phyloP scores from a whole-genome alignment of 2,888 invertebrate species.

The Branchellion lobata region DNA sequence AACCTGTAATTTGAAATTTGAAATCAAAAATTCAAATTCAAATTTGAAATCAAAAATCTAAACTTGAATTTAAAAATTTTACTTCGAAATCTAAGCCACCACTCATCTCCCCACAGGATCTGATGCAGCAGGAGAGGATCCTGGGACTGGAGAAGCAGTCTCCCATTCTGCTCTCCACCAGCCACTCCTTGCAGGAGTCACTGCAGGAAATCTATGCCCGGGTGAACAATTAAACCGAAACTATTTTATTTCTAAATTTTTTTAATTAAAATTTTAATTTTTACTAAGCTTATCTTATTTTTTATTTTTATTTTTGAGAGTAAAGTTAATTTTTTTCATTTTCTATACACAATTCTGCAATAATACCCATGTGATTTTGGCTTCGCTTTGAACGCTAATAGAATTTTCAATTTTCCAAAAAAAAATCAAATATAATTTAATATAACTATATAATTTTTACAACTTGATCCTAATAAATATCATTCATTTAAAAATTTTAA shows the following conservation, averaged over 20 bases:
- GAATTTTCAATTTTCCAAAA: neutral
- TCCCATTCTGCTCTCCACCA: slow-evolving; percentile 30
- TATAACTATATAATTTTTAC: too few relatives aligned
- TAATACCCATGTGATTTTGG: neutral
- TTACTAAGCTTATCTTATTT: neutral
- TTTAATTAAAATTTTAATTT: neutral
- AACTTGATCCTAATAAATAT: too few relatives aligned
- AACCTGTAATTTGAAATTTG: too few relatives aligned
- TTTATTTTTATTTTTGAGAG: neutral
- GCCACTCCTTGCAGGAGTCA: slow-evolving; percentile 25
- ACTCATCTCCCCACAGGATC: slow-evolving; percentile 44
- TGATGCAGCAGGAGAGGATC: slow-evolving; percentile 50
- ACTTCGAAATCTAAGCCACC: too few relatives aligned
- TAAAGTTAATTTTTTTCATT: neutral
- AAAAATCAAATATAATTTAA: too few relatives aligned
- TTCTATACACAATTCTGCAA: too few relatives aligned
- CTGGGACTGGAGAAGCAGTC: slow-evolving; percentile 46
- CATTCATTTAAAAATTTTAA: too few relatives aligned
- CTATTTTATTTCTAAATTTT: neutral
- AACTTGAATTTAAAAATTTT: too few relatives aligned
- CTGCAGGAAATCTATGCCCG: slow-evolving; percentile 41
- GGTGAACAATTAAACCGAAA: too few relatives aligned
- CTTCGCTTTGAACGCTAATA: neutral
- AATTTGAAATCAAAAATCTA: too few relatives aligned
- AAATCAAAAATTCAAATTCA: too few relatives aligned